Evolutionary conservation across 2,888 invertebrate species (phyloP).

Genomic region (Cerastoderma edule): DNA sequence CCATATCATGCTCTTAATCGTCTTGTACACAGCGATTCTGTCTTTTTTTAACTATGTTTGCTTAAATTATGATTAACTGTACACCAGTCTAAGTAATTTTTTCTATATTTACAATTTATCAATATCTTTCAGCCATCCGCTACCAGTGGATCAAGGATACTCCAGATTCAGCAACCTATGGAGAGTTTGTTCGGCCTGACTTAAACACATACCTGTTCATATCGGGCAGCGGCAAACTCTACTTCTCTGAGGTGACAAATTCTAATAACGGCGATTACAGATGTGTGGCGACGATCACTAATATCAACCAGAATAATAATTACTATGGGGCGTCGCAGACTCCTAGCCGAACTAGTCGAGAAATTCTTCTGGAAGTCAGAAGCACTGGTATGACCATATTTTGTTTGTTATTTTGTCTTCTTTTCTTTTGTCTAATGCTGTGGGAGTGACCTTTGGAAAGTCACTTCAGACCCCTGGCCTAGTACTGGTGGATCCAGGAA

Average conservation of each 20-base stretch:
- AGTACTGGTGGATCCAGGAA: no score
- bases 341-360: slow-evolving; percentile 70
- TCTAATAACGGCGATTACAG: slow-evolving; percentile 85
- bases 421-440: no score
- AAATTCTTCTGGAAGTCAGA: slow-evolving; percentile 63
- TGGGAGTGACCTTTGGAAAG: no score
- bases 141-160: slow-evolving; percentile 86
- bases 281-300: slow-evolving; percentile 69
- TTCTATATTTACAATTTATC: no score
- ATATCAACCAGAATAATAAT: slow-evolving; percentile 61
- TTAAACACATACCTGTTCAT: slow-evolving; percentile 92
- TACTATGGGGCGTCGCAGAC: slow-evolving; percentile 68
- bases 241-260: slow-evolving; percentile 96
- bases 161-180: slow-evolving; percentile 14
- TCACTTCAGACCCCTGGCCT: no score
- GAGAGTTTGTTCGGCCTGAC: slow-evolving; percentile 93
- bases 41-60: no score
- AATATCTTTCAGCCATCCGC: slow-evolving; percentile 57
- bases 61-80: no score
- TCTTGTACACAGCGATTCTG: no score
- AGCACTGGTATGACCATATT: slow-evolving; percentile 66
- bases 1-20: no score
- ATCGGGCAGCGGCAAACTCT: slow-evolving; percentile 96
- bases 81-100: no score
- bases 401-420: not conserved